Evolutionary conservation across 2,113 vertebrate species (phyloP), one percentile per base, ranked within the genome.

Genomic region (Gobio gobio): DNA sequence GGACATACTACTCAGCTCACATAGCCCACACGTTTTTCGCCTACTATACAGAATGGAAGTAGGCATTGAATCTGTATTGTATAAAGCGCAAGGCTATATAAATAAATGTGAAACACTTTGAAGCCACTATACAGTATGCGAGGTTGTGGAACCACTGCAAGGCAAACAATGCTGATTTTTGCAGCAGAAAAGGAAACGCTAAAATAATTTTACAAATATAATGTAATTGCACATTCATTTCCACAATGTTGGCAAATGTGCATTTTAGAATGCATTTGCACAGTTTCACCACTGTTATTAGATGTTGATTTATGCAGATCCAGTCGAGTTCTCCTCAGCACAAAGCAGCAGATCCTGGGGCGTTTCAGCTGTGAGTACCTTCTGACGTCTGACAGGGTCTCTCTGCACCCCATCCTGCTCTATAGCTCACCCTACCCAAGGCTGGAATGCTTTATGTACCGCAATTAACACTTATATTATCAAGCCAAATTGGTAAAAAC

Each of bases 301-400:
- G 10, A 73, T 73, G 40, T 73, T 43, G 70, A 73, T 73, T 45
- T 72, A 73, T 73, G 40, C 70, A 73, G 70, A 73, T 73, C 70
- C 40, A 24, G 70, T 40, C 5, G 70, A 24, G 70, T 73, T 47
- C 22, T 61, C n/a, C 59, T 24, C 70, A 47, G 40, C 20, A 73
- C 70, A 73, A 47, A 73, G 40, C 22, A 47, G 22, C 22, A 73
- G 70, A 73, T 73, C 70, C 70, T 10, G 40, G 70, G 70, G 70
- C 70, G 22, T 73, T 73, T 73, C 70, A 73, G 70, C 70, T 73
- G 70, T 9, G 43, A 45, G n/a, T 4, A 13, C 10, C 59, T 63
- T n/a, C 59, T 63, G 59, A 63, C n/a, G 20, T 63, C 59, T 63
- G 59, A 63, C 59, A 63, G 20, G n/a, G 33, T 40, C 70, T 47